Evolutionary conservation across 2,113 vertebrate genomes (phyloP), one percentile per base, ranked within the genome.

Genomic region (Plestiodon gilberti): DNA sequence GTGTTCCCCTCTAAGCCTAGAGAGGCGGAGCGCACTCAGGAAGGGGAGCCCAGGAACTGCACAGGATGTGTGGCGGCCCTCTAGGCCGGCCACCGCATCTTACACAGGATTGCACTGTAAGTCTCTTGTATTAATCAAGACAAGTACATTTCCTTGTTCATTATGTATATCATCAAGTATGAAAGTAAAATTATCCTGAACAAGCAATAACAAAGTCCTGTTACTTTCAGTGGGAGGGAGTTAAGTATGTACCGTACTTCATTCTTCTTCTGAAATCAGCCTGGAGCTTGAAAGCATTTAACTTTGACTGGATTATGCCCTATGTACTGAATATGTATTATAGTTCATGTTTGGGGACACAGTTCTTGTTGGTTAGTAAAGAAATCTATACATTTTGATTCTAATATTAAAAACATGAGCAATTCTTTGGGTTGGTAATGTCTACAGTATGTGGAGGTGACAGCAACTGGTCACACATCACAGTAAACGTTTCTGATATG

Each of bases 61-160:
- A n/a, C n/a, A n/a, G n/a, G n/a, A n/a, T n/a, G n/a, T n/a, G n/a
- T n/a, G n/a, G n/a, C n/a, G n/a, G n/a, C n/a, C n/a, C n/a, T n/a
- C n/a, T n/a, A n/a, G n/a, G n/a, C n/a, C n/a, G n/a, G n/a, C n/a
- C n/a, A n/a, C n/a, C n/a, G n/a, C n/a, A n/a, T n/a, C n/a, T n/a
- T n/a, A n/a, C n/a, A 57, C 13, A 57, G 17, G 17, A 57, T 57
- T 48, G 17, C 2, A 57, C 17, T 14, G 2, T 81, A 81, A 35
- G 18, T 13, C 30, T 22, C 76, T 25, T 85, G 38, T 65, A 89
- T 85, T 87, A 88, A 67, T 85, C 0, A 82, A 75, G 70, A 35
- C 28, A 87, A 25, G 40, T 48, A 38, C 1, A 43, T 85, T 84
- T 38, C 79, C 69, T 81, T 80, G 6, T 30, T 84, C 48, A 40